A percentile compares a stretch with the other conserved stretches of the same genome.
Evolutionary conservation across 2,888 invertebrate species (phyloP).

Genomic region (Phragmatobia fuliginosa): DNA sequence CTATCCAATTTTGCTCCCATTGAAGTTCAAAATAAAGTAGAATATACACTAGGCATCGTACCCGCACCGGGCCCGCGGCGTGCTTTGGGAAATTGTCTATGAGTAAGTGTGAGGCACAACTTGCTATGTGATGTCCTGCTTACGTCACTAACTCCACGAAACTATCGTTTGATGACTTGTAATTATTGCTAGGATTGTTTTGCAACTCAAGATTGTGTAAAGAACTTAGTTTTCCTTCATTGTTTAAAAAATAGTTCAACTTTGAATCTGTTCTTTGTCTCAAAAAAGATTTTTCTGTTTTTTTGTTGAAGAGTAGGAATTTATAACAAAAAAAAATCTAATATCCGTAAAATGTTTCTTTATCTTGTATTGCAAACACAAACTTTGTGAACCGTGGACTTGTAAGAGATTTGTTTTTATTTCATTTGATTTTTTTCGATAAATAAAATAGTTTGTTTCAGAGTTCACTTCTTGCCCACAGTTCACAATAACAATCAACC

Average conservation of each 20-base stretch:
- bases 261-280: too few species aligned
- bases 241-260: too few species aligned
- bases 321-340: neutral
- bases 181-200: constrained; percentile 25
- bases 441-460: constrained; percentile 23
- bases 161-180: constrained; percentile 12
- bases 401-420: neutral
- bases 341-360: neutral
- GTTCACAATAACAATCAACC: constrained; percentile 22
- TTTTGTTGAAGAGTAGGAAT: too few species aligned
- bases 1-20: neutral
- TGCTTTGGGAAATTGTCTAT: constrained; percentile 79
- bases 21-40: constrained; percentile 11
- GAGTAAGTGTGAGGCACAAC: constrained; percentile 73
- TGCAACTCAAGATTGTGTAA: constrained; percentile 41
- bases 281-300: too few species aligned
- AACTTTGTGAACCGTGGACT: constrained; percentile 21
- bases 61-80: constrained; percentile 48
- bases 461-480: constrained; percentile 11
- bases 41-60: constrained; percentile 58
- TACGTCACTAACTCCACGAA: constrained; percentile 62
- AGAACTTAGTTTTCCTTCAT: too few species aligned
- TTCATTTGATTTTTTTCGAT: neutral
- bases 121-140: constrained; percentile 75
- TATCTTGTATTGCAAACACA: constrained; percentile 21